Conservation (phyloP, 1,140 invertebrate species). For the Bombus polaris region DNA sequence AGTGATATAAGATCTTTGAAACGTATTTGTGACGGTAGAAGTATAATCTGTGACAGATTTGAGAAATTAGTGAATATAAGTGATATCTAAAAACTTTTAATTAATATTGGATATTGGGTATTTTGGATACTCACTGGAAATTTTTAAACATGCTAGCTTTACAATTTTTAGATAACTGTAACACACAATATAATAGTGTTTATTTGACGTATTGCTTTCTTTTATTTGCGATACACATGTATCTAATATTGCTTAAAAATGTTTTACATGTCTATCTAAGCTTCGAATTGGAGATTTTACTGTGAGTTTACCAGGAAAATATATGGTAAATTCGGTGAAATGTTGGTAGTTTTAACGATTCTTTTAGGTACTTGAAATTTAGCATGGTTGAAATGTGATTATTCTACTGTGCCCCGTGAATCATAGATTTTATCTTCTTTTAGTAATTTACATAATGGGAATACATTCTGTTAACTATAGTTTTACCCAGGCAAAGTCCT, state of each 20-base stretch:
- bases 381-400: neutral
- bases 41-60: neutral
- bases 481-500: neutral
- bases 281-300: neutral
- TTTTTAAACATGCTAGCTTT: neutral
- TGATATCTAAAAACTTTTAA: neutral
- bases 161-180: no score
- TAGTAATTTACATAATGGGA: slow-evolving; percentile 4
- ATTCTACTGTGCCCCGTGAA: neutral
- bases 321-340: neutral
- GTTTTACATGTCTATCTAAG: neutral
- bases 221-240: no score
- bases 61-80: neutral
- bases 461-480: neutral
- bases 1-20: no score
- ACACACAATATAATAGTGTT: neutral
- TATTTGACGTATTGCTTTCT: no score
- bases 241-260: no score
- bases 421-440: slow-evolving; percentile 19
- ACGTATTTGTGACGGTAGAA: neutral
- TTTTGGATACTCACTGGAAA: neutral
- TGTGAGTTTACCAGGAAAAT: neutral
- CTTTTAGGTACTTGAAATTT: neutral
- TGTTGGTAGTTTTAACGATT: neutral
- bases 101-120: neutral